Conservation (phyloP, 2,888 invertebrate genomes). For the Cheilosia grossa region DNA sequence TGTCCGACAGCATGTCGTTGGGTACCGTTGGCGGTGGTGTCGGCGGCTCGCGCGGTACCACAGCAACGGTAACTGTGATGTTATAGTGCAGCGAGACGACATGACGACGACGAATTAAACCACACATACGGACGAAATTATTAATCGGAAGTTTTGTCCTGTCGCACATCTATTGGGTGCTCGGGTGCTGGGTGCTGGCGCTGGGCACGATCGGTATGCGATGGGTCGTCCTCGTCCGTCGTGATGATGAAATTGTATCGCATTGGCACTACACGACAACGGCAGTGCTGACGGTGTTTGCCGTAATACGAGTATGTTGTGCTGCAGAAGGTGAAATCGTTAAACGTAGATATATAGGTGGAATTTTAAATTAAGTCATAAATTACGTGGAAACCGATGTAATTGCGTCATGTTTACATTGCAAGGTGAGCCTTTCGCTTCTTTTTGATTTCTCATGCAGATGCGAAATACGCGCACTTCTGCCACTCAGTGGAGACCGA, state of each 20-base stretch:
- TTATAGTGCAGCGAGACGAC: slow-evolving; percentile 60
- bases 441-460: slow-evolving; percentile 70
- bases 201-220: slow-evolving; percentile 18
- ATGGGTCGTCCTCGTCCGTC: not conserved
- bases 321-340: slow-evolving; percentile 60
- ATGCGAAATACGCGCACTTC: slow-evolving; percentile 56
- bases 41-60: slow-evolving; percentile 8
- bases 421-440: slow-evolving; percentile 54
- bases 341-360: slow-evolving; percentile 68
- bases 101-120: slow-evolving; percentile 72
- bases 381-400: slow-evolving; percentile 72
- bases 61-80: slow-evolving; percentile 26
- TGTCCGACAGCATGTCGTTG: slow-evolving; percentile 69
- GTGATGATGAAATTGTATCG: slow-evolving; percentile 32
- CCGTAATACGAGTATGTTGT: slow-evolving; percentile 44
- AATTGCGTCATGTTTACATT: slow-evolving; percentile 72
- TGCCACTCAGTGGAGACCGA: slow-evolving; percentile 43
- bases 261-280: not conserved
- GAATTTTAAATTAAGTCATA: slow-evolving; percentile 74
- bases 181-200: not conserved
- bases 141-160: slow-evolving; percentile 62
- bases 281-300: slow-evolving; percentile 37
- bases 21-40: slow-evolving; percentile 45
- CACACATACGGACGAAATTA: slow-evolving; percentile 72
- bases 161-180: slow-evolving; percentile 59